Percentiles rank a stretch among this genome's conserved stretches.
phyloP scores from a whole-genome alignment of 2,113 vertebrate species.

The Phocoena phocoena region DNA sequence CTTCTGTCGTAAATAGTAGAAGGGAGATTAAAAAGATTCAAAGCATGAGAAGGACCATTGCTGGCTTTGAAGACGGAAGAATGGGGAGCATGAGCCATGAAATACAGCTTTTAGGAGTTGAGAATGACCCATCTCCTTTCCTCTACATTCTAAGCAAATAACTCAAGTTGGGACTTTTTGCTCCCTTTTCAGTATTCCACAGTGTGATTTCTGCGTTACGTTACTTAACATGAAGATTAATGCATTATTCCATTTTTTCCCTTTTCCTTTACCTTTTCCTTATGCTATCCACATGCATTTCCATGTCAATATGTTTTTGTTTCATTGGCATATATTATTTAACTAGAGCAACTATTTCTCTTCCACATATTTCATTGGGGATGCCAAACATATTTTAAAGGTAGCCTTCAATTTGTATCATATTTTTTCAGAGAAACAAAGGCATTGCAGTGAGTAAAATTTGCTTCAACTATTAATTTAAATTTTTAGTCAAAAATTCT shows the following conservation, averaged over 20 bases:
- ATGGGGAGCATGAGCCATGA: background rate
- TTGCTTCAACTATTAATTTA: background rate
- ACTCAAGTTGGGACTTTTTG: background rate
- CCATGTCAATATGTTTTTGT: background rate
- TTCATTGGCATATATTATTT: background rate
- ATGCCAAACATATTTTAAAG: background rate
- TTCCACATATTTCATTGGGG: background rate
- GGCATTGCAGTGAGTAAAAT: background rate
- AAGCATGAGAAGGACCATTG: background rate
- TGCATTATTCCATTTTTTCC: background rate
- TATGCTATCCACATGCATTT: background rate
- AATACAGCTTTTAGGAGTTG: background rate
- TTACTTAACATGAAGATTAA: background rate
- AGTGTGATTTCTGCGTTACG: background rate
- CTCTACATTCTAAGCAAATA: background rate
- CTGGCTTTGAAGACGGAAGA: background rate
- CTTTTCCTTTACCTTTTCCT: background rate
- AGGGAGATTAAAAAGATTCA: background rate
- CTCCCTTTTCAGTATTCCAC: background rate
- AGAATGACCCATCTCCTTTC: background rate
- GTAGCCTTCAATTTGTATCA: background rate
- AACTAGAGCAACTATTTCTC: background rate
- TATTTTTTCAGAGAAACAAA: background rate
- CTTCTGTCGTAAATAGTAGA: background rate
- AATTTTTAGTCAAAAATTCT: background rate